Conservation (phyloP, 2,888 invertebrate genomes). For the Linnaemya tessellans region DNA sequence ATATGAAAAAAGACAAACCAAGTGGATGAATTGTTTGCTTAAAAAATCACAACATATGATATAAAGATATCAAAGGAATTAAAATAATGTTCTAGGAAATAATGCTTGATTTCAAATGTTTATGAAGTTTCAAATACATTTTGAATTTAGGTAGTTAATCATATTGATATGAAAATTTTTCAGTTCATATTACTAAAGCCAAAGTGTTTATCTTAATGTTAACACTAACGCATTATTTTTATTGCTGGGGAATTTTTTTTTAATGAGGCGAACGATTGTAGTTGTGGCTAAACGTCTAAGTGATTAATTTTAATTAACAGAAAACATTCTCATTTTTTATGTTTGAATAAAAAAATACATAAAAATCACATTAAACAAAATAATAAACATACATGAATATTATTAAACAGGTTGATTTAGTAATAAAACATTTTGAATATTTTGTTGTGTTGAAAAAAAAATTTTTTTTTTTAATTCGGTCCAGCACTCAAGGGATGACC, state of each 20-base stretch:
- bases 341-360: neutral
- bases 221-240: slow-evolving; percentile 23
- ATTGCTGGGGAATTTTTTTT: slow-evolving; percentile 27
- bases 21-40: too few species aligned
- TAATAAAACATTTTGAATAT: slow-evolving; percentile 10
- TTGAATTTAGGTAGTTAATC: neutral
- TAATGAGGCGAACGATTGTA: slow-evolving; percentile 28
- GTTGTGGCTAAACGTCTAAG: slow-evolving; percentile 16
- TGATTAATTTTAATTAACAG: slow-evolving; percentile 26
- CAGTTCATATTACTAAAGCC: too few species aligned
- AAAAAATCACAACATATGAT: too few species aligned
- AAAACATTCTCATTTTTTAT: neutral
- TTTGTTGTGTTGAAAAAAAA: neutral
- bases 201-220: too few species aligned
- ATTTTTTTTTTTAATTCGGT: too few species aligned
- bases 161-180: too few species aligned
- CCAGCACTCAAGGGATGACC: too few species aligned
- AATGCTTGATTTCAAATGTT: neutral
- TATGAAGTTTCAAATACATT: slow-evolving; percentile 11
- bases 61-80: too few species aligned
- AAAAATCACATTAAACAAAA: neutral
- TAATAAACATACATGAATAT: neutral
- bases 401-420: neutral
- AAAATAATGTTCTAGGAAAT: too few species aligned
- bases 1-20: too few species aligned